phyloP scores from a whole-genome alignment of 2,113 vertebrate genomes.

The Paramisgurnus dabryanus region DNA sequence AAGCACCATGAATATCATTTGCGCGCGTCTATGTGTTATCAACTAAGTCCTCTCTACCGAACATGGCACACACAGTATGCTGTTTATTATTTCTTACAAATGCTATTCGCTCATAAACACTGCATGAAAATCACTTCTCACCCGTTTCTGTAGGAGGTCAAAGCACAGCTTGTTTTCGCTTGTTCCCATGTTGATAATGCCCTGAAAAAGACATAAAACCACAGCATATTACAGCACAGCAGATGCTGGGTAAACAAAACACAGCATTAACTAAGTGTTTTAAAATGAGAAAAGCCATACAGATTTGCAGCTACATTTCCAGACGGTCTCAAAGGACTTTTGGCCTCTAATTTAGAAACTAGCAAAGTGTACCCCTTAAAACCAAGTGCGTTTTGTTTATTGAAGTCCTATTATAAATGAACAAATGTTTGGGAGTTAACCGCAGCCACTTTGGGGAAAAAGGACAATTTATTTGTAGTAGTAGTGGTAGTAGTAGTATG shows the following conservation, averaged over 20 bases:
- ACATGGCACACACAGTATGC: background rate
- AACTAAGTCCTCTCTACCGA: background rate
- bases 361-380: background rate
- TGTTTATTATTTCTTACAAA: background rate
- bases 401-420: background rate
- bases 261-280: background rate
- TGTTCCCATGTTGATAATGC: constrained; percentile 86
- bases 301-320: background rate
- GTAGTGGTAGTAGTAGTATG: background rate
- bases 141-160: constrained; percentile 85
- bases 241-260: constrained; percentile 11
- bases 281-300: constrained; percentile 2
- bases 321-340: background rate
- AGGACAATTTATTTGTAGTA: too few relatives aligned
- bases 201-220: constrained; percentile 68
- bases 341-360: background rate
- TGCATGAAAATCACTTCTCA: constrained; percentile 53
- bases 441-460: background rate
- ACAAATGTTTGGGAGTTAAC: background rate
- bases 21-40: background rate
- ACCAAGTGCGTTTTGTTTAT: background rate
- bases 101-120: background rate
- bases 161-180: constrained; percentile 93
- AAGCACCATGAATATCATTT: too few relatives aligned
- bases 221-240: constrained; percentile 17